Percentiles rank a stretch among this genome's conserved stretches.
phyloP scores from a whole-genome alignment of 37 sponge, comb jelly and placozoan species.

The Petrosia ficiformis region DNA sequence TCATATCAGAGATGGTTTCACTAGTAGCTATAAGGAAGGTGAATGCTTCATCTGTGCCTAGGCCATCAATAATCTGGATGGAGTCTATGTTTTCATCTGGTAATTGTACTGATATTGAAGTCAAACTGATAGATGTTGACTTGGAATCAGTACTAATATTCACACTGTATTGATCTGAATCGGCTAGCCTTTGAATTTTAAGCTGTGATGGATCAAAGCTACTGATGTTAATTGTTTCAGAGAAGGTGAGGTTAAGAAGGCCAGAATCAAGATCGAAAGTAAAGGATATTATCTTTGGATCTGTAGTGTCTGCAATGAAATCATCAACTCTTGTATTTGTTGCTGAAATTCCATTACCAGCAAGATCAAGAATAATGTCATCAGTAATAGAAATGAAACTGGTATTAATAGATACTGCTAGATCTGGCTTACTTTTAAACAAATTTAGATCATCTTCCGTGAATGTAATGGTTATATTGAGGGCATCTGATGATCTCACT shows the following conservation, averaged over 20 bases:
- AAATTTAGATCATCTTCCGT: slow-evolving; percentile 37
- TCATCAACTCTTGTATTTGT: slow-evolving; percentile 21
- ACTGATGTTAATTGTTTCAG: slow-evolving; percentile 63
- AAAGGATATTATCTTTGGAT: slow-evolving; percentile 47
- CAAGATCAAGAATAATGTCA: slow-evolving; percentile 67
- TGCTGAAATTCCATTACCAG: slow-evolving; percentile 69
- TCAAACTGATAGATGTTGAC: slow-evolving; percentile 10
- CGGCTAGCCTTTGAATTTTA: slow-evolving; percentile 37
- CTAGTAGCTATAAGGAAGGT: slow-evolving; percentile 56
- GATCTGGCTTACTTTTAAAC: slow-evolving; percentile 30
- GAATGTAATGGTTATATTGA: slow-evolving; percentile 41
- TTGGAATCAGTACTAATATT: slow-evolving; percentile 37
- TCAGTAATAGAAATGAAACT: slow-evolving; percentile 51
- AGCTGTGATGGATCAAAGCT: slow-evolving; percentile 49
- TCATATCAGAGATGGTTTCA: slow-evolving; percentile 51
- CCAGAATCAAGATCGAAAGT: slow-evolving; percentile 75
- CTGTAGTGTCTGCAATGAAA: slow-evolving; percentile 45
- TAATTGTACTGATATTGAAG: slow-evolving; percentile 43
- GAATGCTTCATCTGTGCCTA: slow-evolving; percentile 35
- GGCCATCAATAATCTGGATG: slow-evolving; percentile 33
- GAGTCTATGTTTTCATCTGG: slow-evolving; percentile 33
- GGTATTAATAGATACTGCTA: slow-evolving; percentile 48
- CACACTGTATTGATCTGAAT: slow-evolving; percentile 12
- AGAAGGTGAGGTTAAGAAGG: slow-evolving; percentile 61
- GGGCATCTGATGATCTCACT: slow-evolving; percentile 57